Percentiles rank a stretch among this genome's conserved stretches.
These are phyloP conservation scores for Agonopterix alstromeriana DNA, from an alignment of 2,888 invertebrate genomes.

Conservation along the genomic window DNA sequence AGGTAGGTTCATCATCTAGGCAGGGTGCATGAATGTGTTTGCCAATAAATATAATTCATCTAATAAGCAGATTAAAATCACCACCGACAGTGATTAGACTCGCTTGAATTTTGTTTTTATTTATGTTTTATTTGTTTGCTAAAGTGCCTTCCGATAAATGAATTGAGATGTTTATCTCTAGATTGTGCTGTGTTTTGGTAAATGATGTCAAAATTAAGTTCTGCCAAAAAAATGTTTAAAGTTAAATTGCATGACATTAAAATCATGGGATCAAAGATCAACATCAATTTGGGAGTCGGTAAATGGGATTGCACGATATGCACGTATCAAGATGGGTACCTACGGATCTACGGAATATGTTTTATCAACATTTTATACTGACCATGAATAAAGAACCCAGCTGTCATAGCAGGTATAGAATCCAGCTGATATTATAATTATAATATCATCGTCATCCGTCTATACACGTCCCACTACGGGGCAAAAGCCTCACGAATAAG, in stretches of 20 bases:
- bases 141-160: constrained; percentile 42
- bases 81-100: constrained; percentile 41
- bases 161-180: constrained; percentile 37
- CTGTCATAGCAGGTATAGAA: too few species aligned
- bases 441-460: too few species aligned
- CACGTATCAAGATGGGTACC: too few species aligned
- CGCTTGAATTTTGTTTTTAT: constrained; percentile 41
- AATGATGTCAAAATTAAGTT: constrained; percentile 40
- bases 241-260: background rate
- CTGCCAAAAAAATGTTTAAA: background rate
- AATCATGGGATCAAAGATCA: too few species aligned
- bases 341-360: too few species aligned
- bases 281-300: background rate
- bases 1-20: constrained; percentile 1
- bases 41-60: constrained; percentile 65
- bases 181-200: constrained; percentile 42
- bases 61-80: constrained; percentile 35
- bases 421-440: too few species aligned
- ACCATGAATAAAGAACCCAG: too few species aligned
- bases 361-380: too few species aligned
- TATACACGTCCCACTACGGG: too few species aligned
- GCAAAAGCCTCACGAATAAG: too few species aligned
- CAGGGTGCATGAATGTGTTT: constrained; percentile 68
- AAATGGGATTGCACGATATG: background rate
- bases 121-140: constrained; percentile 58